Evolutionary conservation across 2,797 vertebrate genomes (phyloP), one percentile per base, ranked within the genome.

Genomic region (Semaprochilodus insignis): DNA sequence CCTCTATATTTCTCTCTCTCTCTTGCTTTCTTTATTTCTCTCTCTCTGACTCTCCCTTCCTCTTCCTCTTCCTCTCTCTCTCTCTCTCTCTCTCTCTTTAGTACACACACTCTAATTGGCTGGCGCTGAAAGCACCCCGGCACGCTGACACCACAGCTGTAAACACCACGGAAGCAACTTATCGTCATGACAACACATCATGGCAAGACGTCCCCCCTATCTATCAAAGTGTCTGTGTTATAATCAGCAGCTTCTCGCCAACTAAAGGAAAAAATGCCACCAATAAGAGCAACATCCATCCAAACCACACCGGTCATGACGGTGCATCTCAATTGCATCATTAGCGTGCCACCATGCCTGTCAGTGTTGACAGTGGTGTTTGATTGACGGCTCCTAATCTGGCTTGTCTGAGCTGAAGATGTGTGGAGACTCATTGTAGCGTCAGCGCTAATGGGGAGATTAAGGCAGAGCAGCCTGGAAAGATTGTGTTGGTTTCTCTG

Each of bases 361-460:
- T 48, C 25, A 59, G 44, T n/a, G 34, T 36, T 67, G 70, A 82
- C 48, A 67, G 60, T 55, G 44, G 10, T 2, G 19, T 40, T 85
- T 81, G 40, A 85, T 66, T 85, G 89, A 84, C 65, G 82, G 73
- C 36, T 82, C 81, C 74, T 91, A 86, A 90, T 88, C 78, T 72
- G 16, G 6, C 62, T 81, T 75, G 74, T 87, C 87, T 85, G 80
- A 23, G 60, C 14, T 25, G 40, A 57, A 48, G 90, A 85, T 85
- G 70, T 81, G 74, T 17, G 52, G 77, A 66, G 66, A 84, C 84
- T 59, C 57, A 75, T 86, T 88, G 85, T 88, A 87, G 78, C 85
- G 81, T 91, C 88, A 88, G 82, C 84, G 78, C 86, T 92, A 90
- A 91, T 91, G 87, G 89, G 52, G 21, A 90, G 90, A 92, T 93